Conservation (phyloP, 30 jellyfish, hydroid and myxozoan genomes). For the Aurelia sp. region DNA sequence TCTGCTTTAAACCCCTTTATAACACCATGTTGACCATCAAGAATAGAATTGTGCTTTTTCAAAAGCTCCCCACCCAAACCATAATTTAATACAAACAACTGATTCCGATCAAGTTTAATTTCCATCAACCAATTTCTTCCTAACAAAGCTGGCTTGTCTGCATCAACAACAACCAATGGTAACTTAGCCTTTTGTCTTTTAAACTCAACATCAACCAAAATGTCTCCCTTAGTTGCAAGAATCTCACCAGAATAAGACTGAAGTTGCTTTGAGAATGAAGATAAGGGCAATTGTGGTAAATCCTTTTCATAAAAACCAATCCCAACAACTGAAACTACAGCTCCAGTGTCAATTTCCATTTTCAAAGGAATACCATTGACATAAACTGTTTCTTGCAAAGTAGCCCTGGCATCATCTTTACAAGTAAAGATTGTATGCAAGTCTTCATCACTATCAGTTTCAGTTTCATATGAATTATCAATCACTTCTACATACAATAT, state of each 20-base stretch:
- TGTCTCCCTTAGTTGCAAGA: conserved; percentile 46
- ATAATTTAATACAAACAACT: conserved; percentile 27
- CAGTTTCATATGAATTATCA: too few species aligned
- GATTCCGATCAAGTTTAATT: conserved; percentile 45
- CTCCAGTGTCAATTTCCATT: conserved; percentile 65
- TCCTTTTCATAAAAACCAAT: conserved; percentile 11
- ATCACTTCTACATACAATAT: too few species aligned
- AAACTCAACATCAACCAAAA: conserved; percentile 44
- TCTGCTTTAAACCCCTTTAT: background rate
- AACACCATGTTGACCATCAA: background rate
- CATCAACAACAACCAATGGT: conserved; percentile 56
- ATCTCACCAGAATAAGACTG: conserved; percentile 45
- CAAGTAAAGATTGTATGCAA: too few species aligned
- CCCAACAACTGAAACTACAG: conserved; percentile 33
- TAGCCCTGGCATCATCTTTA: too few species aligned
- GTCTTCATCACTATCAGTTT: too few species aligned
- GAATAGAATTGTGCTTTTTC: background rate
- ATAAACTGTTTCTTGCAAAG: conserved; percentile 15
- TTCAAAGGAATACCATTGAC: conserved; percentile 33
- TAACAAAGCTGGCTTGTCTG: conserved; percentile 36
- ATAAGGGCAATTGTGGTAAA: conserved; percentile 28
- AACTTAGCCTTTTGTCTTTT: conserved; percentile 44
- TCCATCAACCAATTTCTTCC: conserved; percentile 26
- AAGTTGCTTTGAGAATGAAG: conserved; percentile 31
- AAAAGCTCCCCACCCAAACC: conserved; percentile 33